Conservation (phyloP, 2,888 invertebrate species). For the Orthosia incerta region DNA sequence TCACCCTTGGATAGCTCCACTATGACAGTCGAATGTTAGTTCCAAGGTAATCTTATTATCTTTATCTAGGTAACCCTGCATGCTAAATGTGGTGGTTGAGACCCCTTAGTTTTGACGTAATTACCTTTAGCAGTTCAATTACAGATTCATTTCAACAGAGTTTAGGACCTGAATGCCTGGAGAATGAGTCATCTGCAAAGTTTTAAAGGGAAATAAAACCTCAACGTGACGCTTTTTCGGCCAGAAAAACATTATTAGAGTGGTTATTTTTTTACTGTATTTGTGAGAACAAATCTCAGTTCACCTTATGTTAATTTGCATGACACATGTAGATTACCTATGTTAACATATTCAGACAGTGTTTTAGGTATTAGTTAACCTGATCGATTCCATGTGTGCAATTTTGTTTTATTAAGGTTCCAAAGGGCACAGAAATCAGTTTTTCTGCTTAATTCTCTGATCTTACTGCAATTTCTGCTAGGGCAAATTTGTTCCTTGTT, state of each 20-base stretch:
- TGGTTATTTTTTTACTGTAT: not conserved
- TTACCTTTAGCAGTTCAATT: slow-evolving; percentile 13
- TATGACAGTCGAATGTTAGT: slow-evolving; percentile 29
- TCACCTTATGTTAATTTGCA: slow-evolving; percentile 3
- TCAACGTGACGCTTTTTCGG: not conserved
- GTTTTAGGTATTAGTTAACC: no score
- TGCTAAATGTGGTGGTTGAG: slow-evolving; percentile 34
- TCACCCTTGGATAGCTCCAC: not conserved
- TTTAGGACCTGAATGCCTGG: slow-evolving; percentile 12
- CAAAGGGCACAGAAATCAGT: no score
- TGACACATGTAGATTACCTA: not conserved
- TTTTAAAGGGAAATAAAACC: not conserved
- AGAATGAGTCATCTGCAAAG: not conserved
- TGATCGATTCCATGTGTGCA: no score
- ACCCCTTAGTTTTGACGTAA: slow-evolving; percentile 5
- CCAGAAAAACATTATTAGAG: not conserved
- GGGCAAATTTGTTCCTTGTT: no score
- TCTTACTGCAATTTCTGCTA: no score
- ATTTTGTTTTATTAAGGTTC: no score
- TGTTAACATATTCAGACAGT: not conserved
- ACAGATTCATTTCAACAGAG: slow-evolving; percentile 26
- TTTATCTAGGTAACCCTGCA: slow-evolving; percentile 18
- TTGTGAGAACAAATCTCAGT: not conserved
- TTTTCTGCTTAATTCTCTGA: no score
- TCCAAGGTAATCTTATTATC: slow-evolving; percentile 4